Conservation (phyloP, 2,888 invertebrate species). For the Eupithecia inturbata region DNA sequence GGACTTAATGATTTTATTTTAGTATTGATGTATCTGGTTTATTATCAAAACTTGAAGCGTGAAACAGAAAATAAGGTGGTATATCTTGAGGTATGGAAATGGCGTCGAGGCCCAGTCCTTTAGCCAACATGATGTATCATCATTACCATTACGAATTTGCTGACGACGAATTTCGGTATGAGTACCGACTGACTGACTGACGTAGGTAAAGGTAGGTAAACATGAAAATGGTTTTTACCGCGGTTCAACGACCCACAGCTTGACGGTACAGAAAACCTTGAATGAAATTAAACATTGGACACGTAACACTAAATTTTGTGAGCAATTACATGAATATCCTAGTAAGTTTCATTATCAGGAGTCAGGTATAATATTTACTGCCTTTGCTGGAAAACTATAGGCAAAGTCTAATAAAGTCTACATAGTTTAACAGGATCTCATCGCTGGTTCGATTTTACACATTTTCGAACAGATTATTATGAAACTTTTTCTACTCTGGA, state of each 20-base stretch:
- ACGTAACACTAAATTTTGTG: conserved; percentile 8
- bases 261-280: conserved; percentile 28
- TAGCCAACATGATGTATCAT: conserved; percentile 37
- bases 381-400: background rate
- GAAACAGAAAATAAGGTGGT: background rate
- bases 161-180: conserved; percentile 25
- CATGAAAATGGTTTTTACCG: conserved; percentile 32
- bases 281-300: conserved; percentile 21
- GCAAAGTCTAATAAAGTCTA: background rate
- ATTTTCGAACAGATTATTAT: background rate
- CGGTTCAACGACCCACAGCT: conserved; percentile 28
- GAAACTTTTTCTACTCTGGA: background rate
- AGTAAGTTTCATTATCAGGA: background rate
- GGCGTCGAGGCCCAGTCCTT: conserved; percentile 34
- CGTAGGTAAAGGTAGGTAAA: conserved; percentile 30
- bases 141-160: conserved; percentile 33
- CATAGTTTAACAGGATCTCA: background rate
- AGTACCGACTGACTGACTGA: conserved; percentile 29
- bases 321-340: conserved; percentile 5
- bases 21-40: background rate
- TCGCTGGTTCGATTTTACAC: background rate
- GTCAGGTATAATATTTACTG: background rate
- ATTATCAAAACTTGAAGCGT: background rate
- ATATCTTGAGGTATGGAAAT: conserved; percentile 18
- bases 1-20: background rate